phyloP scores from a whole-genome alignment of 1,140 invertebrate genomes.

The Ips typographus region DNA sequence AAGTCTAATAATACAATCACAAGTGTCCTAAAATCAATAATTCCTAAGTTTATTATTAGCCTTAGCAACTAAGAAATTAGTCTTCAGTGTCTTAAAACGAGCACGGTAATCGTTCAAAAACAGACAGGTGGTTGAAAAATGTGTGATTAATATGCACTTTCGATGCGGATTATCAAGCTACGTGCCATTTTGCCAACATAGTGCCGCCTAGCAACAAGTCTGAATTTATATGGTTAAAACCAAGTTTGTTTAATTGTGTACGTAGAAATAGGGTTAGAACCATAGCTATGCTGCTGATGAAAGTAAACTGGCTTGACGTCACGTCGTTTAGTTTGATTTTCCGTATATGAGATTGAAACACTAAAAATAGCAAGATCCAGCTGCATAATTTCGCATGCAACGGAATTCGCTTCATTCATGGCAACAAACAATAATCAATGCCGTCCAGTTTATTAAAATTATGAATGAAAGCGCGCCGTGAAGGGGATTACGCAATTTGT shows the following conservation, averaged over 20 bases:
- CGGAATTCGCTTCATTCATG: conserved; percentile 35
- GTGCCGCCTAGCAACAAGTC: too few species aligned
- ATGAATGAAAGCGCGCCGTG: conserved; percentile 33
- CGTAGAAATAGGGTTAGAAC: too few species aligned
- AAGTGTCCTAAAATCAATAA: too few species aligned
- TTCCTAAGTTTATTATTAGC: not conserved
- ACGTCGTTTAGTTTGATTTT: too few species aligned
- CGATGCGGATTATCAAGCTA: too few species aligned
- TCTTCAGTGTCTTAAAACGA: not conserved
- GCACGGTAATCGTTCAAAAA: not conserved
- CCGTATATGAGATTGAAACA: too few species aligned
- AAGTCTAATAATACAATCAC: too few species aligned
- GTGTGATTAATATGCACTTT: conserved; percentile 4
- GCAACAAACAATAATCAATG: conserved; percentile 33
- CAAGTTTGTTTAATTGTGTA: too few species aligned
- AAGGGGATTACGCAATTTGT: conserved; percentile 22
- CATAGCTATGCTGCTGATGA: too few species aligned
- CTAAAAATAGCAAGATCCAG: conserved; percentile 23
- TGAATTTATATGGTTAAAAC: too few species aligned
- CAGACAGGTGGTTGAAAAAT: not conserved
- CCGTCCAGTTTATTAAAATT: conserved; percentile 33
- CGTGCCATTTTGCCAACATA: too few species aligned
- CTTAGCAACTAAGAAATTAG: not conserved
- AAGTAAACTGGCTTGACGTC: too few species aligned
- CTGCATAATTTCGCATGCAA: conserved; percentile 28